Percentiles rank a stretch among this genome's conserved stretches.
These are phyloP conservation scores for Planococcus citri DNA, from an alignment of 1,140 invertebrate genomes.

Conservation along the genomic window DNA sequence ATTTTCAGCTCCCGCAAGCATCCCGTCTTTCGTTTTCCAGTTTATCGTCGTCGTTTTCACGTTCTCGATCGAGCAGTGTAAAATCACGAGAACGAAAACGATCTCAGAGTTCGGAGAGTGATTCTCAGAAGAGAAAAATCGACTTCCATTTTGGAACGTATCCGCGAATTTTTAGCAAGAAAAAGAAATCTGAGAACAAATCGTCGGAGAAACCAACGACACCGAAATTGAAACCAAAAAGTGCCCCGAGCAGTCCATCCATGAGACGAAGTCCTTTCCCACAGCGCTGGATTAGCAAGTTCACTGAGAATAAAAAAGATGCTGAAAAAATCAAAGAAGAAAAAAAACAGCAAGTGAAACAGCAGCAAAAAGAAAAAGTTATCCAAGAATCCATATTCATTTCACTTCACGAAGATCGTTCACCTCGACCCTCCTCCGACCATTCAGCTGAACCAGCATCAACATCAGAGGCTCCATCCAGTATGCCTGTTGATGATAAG, in stretches of 20 bases:
- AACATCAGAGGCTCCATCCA: not conserved
- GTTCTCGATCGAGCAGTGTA: not conserved
- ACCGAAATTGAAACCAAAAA: not conserved
- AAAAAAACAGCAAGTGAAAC: not conserved
- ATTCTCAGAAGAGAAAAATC: conserved; percentile 26
- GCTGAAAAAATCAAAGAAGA: not conserved
- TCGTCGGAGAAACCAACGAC: conserved; percentile 16
- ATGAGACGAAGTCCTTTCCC: not conserved
- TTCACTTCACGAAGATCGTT: not conserved
- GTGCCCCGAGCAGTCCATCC: not conserved
- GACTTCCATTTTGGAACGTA: conserved; percentile 54
- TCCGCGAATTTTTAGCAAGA: conserved; percentile 56
- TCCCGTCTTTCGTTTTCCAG: not conserved
- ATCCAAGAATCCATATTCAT: not conserved
- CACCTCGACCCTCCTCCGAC: not conserved
- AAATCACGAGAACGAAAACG: conserved; percentile 1
- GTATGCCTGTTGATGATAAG: not conserved
- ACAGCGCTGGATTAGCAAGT: not conserved
- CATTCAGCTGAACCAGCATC: not conserved
- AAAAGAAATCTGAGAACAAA: conserved; percentile 33
- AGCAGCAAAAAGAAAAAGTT: not conserved
- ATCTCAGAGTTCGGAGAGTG: conserved; percentile 43
- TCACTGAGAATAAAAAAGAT: not conserved
- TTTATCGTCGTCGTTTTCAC: not conserved
- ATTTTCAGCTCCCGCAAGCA: not conserved